Percentiles rank a stretch among this genome's conserved stretches.
These are phyloP conservation scores for Platyrinchus mystaceus DNA, from an alignment of 2,797 vertebrate species.

Conservation along the genomic window DNA sequence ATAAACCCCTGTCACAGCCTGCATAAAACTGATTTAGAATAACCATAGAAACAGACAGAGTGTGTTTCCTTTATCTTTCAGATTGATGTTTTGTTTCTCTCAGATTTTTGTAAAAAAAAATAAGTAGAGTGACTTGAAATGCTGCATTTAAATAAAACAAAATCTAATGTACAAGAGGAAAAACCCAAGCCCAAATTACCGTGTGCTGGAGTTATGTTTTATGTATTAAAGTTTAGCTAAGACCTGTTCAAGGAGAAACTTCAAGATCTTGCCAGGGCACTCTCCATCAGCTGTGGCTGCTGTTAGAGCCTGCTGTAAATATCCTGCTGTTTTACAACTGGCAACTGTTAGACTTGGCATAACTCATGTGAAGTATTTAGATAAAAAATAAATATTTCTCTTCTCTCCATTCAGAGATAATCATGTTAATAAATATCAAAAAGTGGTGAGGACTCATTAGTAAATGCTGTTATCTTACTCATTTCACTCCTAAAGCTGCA, in stretches of 20 bases:
- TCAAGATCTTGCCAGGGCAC: conserved; percentile 2
- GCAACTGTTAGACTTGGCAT: background rate
- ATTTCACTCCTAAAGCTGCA: background rate
- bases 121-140: background rate
- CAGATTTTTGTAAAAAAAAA: conserved; percentile 2
- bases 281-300: conserved; percentile 1
- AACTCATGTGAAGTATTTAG: background rate
- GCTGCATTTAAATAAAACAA: background rate
- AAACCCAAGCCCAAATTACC: background rate
- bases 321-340: conserved; percentile 9
- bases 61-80: conserved; percentile 32
- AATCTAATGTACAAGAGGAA: background rate
- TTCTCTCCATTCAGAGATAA: background rate
- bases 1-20: background rate
- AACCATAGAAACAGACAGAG: conserved; percentile 17
- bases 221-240: background rate
- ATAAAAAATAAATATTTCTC: background rate
- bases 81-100: background rate
- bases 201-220: background rate
- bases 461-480: background rate
- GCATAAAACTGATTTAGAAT: conserved; percentile 30
- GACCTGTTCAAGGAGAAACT: conserved; percentile 11
- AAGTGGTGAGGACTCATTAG: background rate
- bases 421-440: background rate
- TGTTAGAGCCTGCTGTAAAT: conserved; percentile 12